Evolutionary conservation across 2,797 vertebrate species (phyloP), one percentile per base, ranked within the genome.

Genomic region (Phalanger gymnotis): DNA sequence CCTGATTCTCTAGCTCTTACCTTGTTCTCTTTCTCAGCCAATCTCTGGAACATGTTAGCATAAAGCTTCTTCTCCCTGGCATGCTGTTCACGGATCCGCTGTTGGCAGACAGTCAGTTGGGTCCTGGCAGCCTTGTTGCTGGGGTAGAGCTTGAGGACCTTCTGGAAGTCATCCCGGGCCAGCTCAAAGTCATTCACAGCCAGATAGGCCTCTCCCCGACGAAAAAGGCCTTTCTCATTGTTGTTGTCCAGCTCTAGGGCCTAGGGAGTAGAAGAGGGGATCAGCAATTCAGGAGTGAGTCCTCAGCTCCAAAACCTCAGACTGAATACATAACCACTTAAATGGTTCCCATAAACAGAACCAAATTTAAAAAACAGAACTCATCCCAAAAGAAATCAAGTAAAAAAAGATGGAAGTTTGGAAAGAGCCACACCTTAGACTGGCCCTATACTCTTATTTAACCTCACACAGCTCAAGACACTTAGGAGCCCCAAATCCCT

Each of bases 11-110:
- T 40, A 5, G 1, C 9, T 66, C 96, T 99, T 94, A 99, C 99
- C 99, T 99, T 99, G 19, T 99, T 97, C 93, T 99, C 99, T 92
- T 99, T 99, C 97, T 99, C 99, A 1, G 99, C 99, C 95, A 99
- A 99, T 98, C 99, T 99, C 98, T 99, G 99, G 97, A 99, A 99
- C 99, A 99, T 99, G 98, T 99, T 99, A 97, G 99, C 99, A 0
- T 99, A 99, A 96, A 99, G 99, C 97, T 99, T 99, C 94, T 99
- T 99, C 98, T 99, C 99, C 95, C 99, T 99, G 93, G 99, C 99
- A 0, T 99, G 99, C 98, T 99, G 99, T 98, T 99, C 99, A 93
- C 99, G 99, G 91, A 99, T 99, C 53, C 99, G 99, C 96, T 99
- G 99, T 98, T 99, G 99, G 98, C 99, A 99, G 66, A 99, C 95